A percentile compares a stretch with the other conserved stretches of the same genome.
Conservation (phyloP, 2,888 invertebrate species). For the Amiota mariae region DNA sequence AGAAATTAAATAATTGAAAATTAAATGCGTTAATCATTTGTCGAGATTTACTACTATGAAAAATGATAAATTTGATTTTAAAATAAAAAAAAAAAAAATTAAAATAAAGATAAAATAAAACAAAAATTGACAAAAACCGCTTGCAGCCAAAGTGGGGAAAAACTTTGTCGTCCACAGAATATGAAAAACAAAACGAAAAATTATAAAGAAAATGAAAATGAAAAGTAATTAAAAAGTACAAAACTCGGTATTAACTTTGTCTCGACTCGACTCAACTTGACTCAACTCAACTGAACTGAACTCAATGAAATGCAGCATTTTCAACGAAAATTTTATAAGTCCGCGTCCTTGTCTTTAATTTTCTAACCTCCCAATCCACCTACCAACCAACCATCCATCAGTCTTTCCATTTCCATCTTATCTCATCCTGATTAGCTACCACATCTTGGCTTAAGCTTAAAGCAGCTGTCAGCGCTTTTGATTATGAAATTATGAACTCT, state of each 20-base stretch:
- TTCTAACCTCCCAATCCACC: no score
- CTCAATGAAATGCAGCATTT: neutral
- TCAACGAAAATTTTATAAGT: neutral
- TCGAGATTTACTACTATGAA: neutral
- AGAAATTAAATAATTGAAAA: neutral
- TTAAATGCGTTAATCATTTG: constrained; percentile 1
- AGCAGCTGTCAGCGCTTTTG: constrained; percentile 26
- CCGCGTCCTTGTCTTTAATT: neutral
- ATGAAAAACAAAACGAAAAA: constrained; percentile 3
- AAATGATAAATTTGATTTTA: neutral
- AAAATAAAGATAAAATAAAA: neutral
- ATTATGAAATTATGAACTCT: constrained; percentile 27
- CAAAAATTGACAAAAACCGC: constrained; percentile 1
- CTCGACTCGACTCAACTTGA: neutral
- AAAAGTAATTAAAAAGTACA: constrained; percentile 29
- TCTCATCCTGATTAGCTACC: no score
- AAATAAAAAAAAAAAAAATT: constrained; percentile 2
- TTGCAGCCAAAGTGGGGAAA: neutral
- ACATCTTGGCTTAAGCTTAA: constrained; percentile 1
- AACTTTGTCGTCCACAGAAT: constrained; percentile 3
- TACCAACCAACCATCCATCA: no score
- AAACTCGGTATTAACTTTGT: constrained; percentile 15
- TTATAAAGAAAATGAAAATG: neutral
- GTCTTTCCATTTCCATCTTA: neutral
- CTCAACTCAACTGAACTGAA: constrained; percentile 12